Evolutionary conservation across 2,113 vertebrate species (phyloP), one percentile per base, ranked within the genome.

Genomic region (Octodon degus): DNA sequence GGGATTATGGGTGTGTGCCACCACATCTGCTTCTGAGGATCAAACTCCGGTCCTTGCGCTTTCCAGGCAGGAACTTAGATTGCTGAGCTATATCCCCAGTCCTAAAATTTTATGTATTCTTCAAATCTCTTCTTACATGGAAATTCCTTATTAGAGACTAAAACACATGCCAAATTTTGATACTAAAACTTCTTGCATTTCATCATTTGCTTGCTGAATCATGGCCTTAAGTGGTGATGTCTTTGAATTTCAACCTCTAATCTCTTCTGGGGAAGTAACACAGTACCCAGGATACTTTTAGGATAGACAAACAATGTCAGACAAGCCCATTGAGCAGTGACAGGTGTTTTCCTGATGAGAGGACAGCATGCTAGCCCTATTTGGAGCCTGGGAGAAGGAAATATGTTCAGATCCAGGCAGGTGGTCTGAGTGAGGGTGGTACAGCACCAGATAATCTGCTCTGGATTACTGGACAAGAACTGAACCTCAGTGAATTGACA

Each of bases 261-360:
- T 11, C 50, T 60, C 81, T 27, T 77, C 19, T 87, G 1, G n/a
- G 55, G 24, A 82, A 37, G 5, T 86, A 27, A 32, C 63, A 1
- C 17, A 70, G 5, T 37, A 92, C 22, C 0, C 47, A 86, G 24
- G 72, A 60, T 67, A 70, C 82, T 84, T 43, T 60, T 27, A 76
- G 40, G 60, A 88, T 47, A 93, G 50, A 30, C 55, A 93, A 76
- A 93, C 19, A 82, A 30, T 70, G 55, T 90, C 89, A 94, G 55
- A 72, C 34, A 86, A 9, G 67, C 72, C 67, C 67, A 84, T 60
- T 32, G 93, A 91, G 27, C 30, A 22, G 37, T 84, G 67, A 63
- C 86, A 96, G 72, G 77, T 95, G 68, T 72, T 91, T 94, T 68
- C 76, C 4, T 62, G 53, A 79, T 60, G 83, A 40, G 91, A 94